These are phyloP conservation scores for Philaethria dido DNA, from an alignment of 2,888 invertebrate genomes.

Conservation along the genomic window DNA sequence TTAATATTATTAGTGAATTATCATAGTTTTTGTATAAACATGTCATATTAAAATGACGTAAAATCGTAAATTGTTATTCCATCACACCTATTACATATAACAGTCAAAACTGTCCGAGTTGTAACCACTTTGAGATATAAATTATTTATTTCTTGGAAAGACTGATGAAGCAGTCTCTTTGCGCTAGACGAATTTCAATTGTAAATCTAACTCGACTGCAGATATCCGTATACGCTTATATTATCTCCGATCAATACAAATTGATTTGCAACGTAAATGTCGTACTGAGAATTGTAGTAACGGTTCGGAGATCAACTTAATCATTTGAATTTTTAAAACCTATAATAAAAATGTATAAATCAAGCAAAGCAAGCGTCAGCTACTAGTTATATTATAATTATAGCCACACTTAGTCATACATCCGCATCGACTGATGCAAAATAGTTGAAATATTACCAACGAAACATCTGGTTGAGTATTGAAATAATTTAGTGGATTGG, in stretches of 20 bases:
- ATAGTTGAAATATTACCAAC: constrained; percentile 36
- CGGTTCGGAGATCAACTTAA: background rate
- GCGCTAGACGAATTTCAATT: constrained; percentile 15
- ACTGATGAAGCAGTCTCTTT: background rate
- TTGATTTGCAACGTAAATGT: constrained; percentile 16
- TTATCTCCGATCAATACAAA: background rate
- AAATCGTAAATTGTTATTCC: background rate
- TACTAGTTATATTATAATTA: constrained; percentile 31
- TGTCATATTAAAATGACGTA: background rate
- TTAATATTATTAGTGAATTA: background rate
- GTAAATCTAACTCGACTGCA: constrained; percentile 3
- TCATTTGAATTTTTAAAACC: background rate
- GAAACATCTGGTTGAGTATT: constrained; percentile 29
- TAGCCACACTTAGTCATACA: constrained; percentile 42
- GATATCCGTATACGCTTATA: constrained; percentile 23
- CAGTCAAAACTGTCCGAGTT: background rate
- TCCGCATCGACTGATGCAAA: constrained; percentile 43
- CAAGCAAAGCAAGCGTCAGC: constrained; percentile 12
- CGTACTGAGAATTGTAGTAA: background rate
- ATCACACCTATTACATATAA: background rate
- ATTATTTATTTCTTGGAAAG: background rate
- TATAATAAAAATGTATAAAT: background rate
- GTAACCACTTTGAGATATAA: background rate
- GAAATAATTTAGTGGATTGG: constrained; percentile 29
- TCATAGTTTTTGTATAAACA: background rate